A percentile compares a stretch with the other conserved stretches of the same genome.
These are phyloP conservation scores for Cephus pygmeus DNA, from an alignment of 2,888 invertebrate genomes.

Conservation along the genomic window DNA sequence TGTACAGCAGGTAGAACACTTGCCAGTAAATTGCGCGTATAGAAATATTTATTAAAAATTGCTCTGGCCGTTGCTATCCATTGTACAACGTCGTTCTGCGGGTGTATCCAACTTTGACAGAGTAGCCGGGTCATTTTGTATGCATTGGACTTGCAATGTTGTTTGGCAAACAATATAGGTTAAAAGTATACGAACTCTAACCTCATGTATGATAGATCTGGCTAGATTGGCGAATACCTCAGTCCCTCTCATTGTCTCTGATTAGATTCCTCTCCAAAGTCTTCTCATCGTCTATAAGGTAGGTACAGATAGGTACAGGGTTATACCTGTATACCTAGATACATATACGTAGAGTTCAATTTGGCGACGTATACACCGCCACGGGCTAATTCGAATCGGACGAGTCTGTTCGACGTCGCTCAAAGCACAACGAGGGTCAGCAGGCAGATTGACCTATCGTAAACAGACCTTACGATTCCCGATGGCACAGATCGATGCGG, in stretches of 20 bases:
- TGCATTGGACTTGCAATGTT: not conserved
- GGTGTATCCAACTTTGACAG: not conserved
- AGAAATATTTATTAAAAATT: not conserved
- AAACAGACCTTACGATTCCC: constrained; percentile 17
- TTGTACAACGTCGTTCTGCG: not conserved
- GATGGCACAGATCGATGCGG: not conserved
- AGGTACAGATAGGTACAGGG: not conserved
- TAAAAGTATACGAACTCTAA: not conserved
- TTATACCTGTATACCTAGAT: not conserved
- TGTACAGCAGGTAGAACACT: not conserved
- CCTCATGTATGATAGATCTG: not conserved
- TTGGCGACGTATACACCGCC: not conserved
- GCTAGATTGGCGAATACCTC: not conserved
- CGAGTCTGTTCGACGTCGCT: constrained; percentile 29
- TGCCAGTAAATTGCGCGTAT: not conserved
- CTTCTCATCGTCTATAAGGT: not conserved
- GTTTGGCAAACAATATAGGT: not conserved
- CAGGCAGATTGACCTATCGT: constrained; percentile 35
- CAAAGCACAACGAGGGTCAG: constrained; percentile 31
- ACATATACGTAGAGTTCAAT: not conserved
- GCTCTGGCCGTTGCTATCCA: not conserved
- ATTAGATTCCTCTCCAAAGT: not conserved
- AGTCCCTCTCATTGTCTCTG: not conserved
- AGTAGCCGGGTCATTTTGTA: not conserved
- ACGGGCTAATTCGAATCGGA: not conserved